A percentile compares a stretch with the other conserved stretches of the same genome.
Conservation (phyloP, 2,113 vertebrate genomes). For the Prinia subflava region DNA sequence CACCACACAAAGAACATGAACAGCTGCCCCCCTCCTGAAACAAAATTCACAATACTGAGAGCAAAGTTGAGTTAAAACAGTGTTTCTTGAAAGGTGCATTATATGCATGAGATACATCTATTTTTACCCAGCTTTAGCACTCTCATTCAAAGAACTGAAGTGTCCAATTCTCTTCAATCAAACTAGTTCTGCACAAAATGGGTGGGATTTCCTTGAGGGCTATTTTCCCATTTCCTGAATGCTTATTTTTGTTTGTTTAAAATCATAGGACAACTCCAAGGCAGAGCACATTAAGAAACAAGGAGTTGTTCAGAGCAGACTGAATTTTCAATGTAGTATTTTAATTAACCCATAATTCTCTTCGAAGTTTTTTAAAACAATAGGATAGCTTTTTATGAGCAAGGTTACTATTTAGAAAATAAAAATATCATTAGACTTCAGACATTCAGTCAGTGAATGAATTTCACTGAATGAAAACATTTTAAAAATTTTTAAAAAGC, state of each 20-base stretch:
- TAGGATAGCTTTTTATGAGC: background rate
- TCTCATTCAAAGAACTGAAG: accelerated
- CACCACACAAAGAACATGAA: accelerated
- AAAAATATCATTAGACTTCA: background rate
- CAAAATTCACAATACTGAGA: background rate
- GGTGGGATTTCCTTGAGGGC: background rate
- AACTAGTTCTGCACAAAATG: background rate
- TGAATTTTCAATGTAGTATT: background rate
- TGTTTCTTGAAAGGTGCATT: background rate
- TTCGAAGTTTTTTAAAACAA: background rate
- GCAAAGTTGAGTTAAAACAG: background rate
- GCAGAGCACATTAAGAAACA: background rate
- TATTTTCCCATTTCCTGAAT: background rate
- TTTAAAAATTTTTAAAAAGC: background rate
- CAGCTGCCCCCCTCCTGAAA: background rate
- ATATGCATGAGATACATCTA: background rate
- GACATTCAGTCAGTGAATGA: accelerated
- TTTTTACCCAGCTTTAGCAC: background rate
- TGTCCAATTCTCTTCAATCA: background rate
- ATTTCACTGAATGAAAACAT: background rate
- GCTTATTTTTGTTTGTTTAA: background rate
- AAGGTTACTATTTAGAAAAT: background rate
- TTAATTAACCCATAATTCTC: background rate
- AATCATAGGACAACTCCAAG: background rate
- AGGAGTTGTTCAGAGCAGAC: background rate